Evolutionary conservation across 2,888 invertebrate genomes (phyloP), one percentile per base, ranked within the genome.

Genomic region (Argyra leucocephala): DNA sequence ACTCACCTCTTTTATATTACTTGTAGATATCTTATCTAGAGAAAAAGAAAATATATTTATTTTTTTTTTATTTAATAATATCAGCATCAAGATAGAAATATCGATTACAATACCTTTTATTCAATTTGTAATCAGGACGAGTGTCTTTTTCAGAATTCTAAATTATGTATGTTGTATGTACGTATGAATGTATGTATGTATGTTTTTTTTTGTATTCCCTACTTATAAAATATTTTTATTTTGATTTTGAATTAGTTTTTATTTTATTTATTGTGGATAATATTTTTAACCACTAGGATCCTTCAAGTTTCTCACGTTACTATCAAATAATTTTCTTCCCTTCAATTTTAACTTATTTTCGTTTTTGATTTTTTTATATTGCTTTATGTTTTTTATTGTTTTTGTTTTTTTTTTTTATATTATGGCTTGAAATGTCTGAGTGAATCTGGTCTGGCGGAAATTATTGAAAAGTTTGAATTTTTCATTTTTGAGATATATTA

Each of bases 71-170:
- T 48, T 48, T 48, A 48, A 48, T 48, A 48, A 48, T 48, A 48
- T 48, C 48, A 48, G 18, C 48, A 48, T 48, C 48, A 48, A 48
- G 18, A 48, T 48, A 48, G 48, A 48, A 48, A 48, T 48, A 48
- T 48, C 48, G 48, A 48, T 48, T 48, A 48, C 48, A 48, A 48
- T 48, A 48, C 48, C 48, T 48, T 48, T 48, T 48, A 48, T 48
- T 18, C 48, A 48, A 48, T 48, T 48, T 48, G 48, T 48, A 48
- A 48, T 48, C 48, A 48, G 48, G 48, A 48, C 48, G 48, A 48
- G 48, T 48, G 48, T 48, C 48, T 48, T 48, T 48, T 48, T 18
- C 18, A 48, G 15, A 18, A 48, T n/a, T 48, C n/a, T n/a, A n/a
- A n/a, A n/a, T n/a, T n/a, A n/a, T 48, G 9, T 15, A 37, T 15